Conservation (phyloP, 2,113 vertebrate species). For the Ammodytes marinus region DNA sequence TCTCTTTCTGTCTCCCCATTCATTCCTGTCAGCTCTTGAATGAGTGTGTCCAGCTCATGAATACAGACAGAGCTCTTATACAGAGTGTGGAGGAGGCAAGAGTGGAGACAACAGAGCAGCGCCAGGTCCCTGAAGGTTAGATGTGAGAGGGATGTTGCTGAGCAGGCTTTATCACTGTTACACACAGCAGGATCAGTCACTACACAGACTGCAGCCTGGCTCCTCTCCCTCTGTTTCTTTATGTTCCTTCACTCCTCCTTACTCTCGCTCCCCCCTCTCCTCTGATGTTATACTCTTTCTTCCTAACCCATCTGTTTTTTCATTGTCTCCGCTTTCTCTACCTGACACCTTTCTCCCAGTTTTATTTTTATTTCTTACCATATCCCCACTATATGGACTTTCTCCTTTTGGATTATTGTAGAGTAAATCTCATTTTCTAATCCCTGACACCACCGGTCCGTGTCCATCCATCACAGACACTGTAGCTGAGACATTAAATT, state of each 20-base stretch:
- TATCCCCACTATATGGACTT: constrained; percentile 17
- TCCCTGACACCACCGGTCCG: constrained; percentile 4
- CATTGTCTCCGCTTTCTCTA: constrained; percentile 14
- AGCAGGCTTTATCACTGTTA: constrained; percentile 73
- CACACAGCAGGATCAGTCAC: constrained; percentile 71
- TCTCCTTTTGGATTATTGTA: constrained; percentile 30
- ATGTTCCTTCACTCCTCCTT: constrained; percentile 25
- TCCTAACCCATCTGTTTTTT: constrained; percentile 3
- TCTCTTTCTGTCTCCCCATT: constrained; percentile 46
- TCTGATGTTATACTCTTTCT: constrained; percentile 25
- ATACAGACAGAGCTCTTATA: constrained; percentile 21
- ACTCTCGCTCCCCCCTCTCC: neutral
- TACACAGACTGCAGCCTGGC: constrained; percentile 20
- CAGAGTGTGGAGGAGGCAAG: constrained; percentile 55
- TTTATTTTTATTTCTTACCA: constrained; percentile 18
- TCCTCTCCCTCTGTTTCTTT: constrained; percentile 16
- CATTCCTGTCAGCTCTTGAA: constrained; percentile 44
- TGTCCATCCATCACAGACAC: constrained; percentile 46
- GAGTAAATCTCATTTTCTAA: constrained; percentile 32
- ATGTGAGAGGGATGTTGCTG: constrained; percentile 75
- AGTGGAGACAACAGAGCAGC: constrained; percentile 65
- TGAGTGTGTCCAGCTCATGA: constrained; percentile 59
- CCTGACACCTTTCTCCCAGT: neutral
- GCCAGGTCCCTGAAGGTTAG: constrained; percentile 72
- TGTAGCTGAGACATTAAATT: constrained; percentile 47